Evolutionary conservation across 1,140 invertebrate genomes (phyloP), one percentile per base, ranked within the genome.

Genomic region (Leptinotarsa defecta): DNA sequence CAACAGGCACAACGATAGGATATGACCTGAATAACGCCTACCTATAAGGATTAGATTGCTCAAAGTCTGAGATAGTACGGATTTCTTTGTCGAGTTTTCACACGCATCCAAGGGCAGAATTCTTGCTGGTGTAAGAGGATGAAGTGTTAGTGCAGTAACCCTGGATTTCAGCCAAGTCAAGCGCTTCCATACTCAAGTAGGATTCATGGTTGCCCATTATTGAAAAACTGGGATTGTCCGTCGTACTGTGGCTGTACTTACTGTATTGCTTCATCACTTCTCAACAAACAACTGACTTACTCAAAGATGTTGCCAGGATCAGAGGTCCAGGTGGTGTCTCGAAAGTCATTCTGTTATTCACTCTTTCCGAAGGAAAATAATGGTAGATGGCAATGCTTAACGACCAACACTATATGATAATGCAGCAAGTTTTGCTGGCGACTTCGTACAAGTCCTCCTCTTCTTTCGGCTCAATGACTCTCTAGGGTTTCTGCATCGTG

Each of bases 401-500:
- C 83, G 82, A 70, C 27, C 57, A 22, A 85, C 86, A 82, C 75
- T 83, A 1, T 86, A 77, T 24, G 24, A 24, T 24, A 24, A 24
- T 24, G 24, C 77, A 83, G 49, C 49, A 52, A 2, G 84, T 82
- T 20, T 86, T 88, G 8, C 84, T 86, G 15, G 85, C 86, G 4
- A 84, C 72, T 83, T 82, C 62, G 83, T 80, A 15, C 4, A 87
- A 77, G 74, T 81, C 80, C 78, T 84, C 83, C 34, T 70, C 70
- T 22, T 84, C 83, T 73, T 76, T 84, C 13, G 70, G 73, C 17
- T 83, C 84, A 20, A 87, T 24, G 52, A 87, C 78, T 80, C 83
- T 83, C 67, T 76, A 76, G 1, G 86, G 80, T 67, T 84, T 85
- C 78, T 87, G 85, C 8, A 87, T 86, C 34, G 86, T 88, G n/a